phyloP scores from a whole-genome alignment of 2,113 vertebrate species.

The Neotragus pygmaeus region DNA sequence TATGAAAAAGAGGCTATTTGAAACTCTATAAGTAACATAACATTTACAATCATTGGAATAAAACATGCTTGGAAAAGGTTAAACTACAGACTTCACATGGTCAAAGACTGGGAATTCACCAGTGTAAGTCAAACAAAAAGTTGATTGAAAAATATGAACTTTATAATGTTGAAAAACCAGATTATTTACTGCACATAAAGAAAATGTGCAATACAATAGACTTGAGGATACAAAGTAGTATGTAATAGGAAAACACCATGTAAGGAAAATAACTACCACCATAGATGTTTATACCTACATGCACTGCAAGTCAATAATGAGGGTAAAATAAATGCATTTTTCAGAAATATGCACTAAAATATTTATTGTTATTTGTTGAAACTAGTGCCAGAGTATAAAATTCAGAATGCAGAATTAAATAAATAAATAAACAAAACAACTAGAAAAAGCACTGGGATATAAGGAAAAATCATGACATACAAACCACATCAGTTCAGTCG shows the following conservation, averaged over 20 bases:
- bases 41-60: background rate
- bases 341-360: background rate
- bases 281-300: background rate
- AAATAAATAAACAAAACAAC: background rate
- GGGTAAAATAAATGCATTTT: background rate
- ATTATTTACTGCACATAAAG: background rate
- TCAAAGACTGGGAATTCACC: background rate
- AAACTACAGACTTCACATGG: background rate
- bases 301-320: background rate
- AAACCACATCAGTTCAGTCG: no score
- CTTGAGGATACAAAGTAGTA: background rate
- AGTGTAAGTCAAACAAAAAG: background rate
- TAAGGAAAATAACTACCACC: background rate
- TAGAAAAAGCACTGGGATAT: background rate
- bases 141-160: background rate
- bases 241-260: background rate
- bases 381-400: background rate
- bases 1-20: background rate
- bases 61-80: background rate
- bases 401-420: background rate
- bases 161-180: background rate
- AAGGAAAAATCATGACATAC: background rate
- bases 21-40: background rate
- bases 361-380: background rate
- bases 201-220: background rate